These are phyloP conservation scores for Oophaga pumilio DNA, from an alignment of 2,113 vertebrate genomes.

Conservation along the genomic window DNA sequence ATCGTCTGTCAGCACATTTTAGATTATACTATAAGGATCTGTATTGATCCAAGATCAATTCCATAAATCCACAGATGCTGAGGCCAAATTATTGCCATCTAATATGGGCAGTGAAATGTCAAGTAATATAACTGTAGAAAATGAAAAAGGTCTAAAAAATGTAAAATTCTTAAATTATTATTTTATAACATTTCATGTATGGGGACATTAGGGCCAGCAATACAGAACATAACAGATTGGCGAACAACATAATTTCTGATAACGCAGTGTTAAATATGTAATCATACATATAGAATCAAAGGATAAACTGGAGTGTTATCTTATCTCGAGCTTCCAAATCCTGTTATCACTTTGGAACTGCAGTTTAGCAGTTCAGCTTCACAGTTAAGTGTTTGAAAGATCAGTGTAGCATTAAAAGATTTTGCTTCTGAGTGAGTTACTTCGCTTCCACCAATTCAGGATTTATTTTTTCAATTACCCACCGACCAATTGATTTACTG, in stretches of 20 bases:
- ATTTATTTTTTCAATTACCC: conserved; percentile 11
- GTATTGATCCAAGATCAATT: background rate
- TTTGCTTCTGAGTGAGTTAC: background rate
- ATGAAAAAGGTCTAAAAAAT: background rate
- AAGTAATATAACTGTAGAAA: background rate
- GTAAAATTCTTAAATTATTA: background rate
- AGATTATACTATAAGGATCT: background rate
- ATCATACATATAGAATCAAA: conserved; percentile 7
- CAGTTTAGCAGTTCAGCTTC: background rate
- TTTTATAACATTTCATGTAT: background rate
- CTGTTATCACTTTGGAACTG: conserved; percentile 10
- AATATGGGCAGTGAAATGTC: background rate
- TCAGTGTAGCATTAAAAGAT: conserved; percentile 20
- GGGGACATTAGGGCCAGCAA: background rate
- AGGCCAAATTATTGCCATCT: background rate
- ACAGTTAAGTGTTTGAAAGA: conserved; percentile 9
- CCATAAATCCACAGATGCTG: background rate
- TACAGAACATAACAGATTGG: background rate
- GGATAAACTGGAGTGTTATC: conserved; percentile 23
- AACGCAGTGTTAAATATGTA: background rate
- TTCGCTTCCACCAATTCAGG: background rate
- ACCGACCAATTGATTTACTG: background rate
- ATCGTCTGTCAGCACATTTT: no score
- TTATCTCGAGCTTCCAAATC: conserved; percentile 10
- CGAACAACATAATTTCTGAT: background rate